phyloP scores from a whole-genome alignment of 2,797 vertebrate genomes.

The Hydrophis major region DNA sequence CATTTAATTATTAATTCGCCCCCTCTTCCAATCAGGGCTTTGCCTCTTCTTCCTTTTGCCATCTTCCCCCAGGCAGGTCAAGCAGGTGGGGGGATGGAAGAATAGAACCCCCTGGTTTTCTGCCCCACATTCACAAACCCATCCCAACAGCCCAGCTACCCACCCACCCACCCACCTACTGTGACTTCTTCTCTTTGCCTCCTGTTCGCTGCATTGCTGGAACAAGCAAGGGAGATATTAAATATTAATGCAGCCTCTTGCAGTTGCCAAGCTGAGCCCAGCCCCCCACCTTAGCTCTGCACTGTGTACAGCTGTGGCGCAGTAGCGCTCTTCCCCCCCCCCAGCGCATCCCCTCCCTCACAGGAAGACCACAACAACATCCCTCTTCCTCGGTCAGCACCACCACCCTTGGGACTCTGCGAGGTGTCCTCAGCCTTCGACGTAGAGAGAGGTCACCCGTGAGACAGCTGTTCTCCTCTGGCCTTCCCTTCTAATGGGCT shows the following conservation, averaged over 20 bases:
- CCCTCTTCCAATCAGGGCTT: not conserved
- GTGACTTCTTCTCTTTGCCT: conserved; percentile 19
- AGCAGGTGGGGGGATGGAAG: not conserved
- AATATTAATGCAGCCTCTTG: conserved; percentile 42
- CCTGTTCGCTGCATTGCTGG: conserved; percentile 21
- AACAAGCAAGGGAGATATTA: conserved; percentile 36
- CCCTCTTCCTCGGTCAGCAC: not conserved
- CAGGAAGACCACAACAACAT: not conserved
- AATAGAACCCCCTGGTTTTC: not conserved
- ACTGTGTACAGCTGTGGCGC: conserved; percentile 22
- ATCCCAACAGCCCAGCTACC: not conserved
- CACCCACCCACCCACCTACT: not conserved
- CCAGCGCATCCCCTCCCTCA: not conserved
- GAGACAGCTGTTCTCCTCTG: not conserved
- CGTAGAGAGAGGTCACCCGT: not conserved
- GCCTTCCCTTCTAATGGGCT: not conserved
- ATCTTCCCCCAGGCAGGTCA: not conserved
- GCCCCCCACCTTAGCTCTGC: conserved; percentile 10
- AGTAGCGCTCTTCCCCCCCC: not conserved
- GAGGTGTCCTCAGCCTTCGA: not conserved
- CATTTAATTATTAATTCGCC: not conserved
- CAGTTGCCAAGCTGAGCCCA: conserved; percentile 24
- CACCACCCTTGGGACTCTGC: not conserved
- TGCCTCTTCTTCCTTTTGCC: not conserved
- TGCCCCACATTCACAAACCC: not conserved